Evolutionary conservation across 2,797 vertebrate genomes (phyloP), one percentile per base, ranked within the genome.

Genomic region (Bucorvus abyssinicus): DNA sequence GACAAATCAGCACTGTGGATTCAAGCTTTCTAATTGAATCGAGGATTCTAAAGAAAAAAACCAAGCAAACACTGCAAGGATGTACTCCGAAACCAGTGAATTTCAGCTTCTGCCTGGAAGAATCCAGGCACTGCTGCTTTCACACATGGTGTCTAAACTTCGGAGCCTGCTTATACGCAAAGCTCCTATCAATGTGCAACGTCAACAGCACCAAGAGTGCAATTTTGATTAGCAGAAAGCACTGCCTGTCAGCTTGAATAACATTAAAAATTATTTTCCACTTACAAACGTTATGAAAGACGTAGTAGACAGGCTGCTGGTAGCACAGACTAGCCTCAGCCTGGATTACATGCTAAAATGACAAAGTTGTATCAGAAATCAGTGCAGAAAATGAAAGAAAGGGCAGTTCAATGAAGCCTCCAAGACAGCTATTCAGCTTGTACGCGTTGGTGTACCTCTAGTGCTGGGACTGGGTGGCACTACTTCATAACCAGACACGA

Each of bases 381-480:
- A 78, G 44, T 20, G 32, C 18, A 42, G 27, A 42, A 65, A 50
- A 60, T 47, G 16, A 81, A 59, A 74, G 45, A 38, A 63, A 40
- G 50, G 12, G 15, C 12, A 42, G 49, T 22, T 56, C 49, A 40
- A 70, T 32, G 26, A 76, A 55, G 50, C 23, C 3, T 9, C 36
- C 23, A 2, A 45, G 15, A 32, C 59, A 84, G n/a, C 20, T 18
- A 23, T 23, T 50, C 65, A 27, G 23, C 26, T 81, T 5, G 1
- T 30, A 42, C 1, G 0, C 5, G 2, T 9, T 29, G 14, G 14
- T 32, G 55, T 1, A 10, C 36, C 18, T 47, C 44, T 26, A 30
- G 9, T 23, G 44, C 24, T 40, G 29, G 38, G 34, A 16, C 21
- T 29, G 61, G 8, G 18, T 42, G 47, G 38, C 20, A 24, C 15